Percentiles rank a stretch among this genome's conserved stretches.
Conservation (phyloP, 2,888 invertebrate genomes). For the Barypeithes pellucidus region DNA sequence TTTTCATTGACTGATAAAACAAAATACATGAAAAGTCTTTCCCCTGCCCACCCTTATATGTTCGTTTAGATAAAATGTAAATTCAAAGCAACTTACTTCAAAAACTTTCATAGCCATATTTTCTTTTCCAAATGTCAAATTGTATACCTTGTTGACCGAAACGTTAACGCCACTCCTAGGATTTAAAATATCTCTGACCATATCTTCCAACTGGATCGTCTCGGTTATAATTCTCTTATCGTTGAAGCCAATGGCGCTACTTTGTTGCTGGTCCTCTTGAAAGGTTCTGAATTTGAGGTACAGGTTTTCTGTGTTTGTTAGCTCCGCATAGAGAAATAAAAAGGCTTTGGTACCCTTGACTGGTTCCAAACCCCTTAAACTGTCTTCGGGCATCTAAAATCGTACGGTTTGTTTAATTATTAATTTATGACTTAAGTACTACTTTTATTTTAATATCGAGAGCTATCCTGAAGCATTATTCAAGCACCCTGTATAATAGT, state of each 20-base stretch:
- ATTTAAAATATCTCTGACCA: conserved; percentile 57
- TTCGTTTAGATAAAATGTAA: too few relatives aligned
- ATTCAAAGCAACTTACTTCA: conserved; percentile 46
- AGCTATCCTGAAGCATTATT: too few relatives aligned
- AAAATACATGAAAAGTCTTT: too few relatives aligned
- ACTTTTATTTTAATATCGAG: too few relatives aligned
- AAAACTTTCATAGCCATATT: conserved; percentile 53
- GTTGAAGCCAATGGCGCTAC: conserved; percentile 23
- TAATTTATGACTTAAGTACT: too few relatives aligned
- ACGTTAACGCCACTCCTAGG: conserved; percentile 56
- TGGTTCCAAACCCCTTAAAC: conserved; percentile 55
- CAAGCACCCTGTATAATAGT: too few relatives aligned
- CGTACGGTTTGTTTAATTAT: too few relatives aligned
- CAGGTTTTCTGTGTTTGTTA: conserved; percentile 54
- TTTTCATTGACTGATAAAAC: too few relatives aligned
- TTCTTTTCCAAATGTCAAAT: conserved; percentile 50
- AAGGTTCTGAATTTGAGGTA: conserved; percentile 57
- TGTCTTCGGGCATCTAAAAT: conserved; percentile 57
- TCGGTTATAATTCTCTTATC: conserved; percentile 33
- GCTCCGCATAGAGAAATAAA: conserved; percentile 55
- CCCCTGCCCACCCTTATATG: too few relatives aligned
- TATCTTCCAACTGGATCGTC: conserved; percentile 41
- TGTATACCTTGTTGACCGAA: conserved; percentile 52
- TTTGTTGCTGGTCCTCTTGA: conserved; percentile 39
- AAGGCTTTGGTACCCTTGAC: conserved; percentile 52